Percentiles rank a stretch among this genome's conserved stretches.
Evolutionary conservation across 2,797 vertebrate species (phyloP).

Genomic region (Lates japonicus): DNA sequence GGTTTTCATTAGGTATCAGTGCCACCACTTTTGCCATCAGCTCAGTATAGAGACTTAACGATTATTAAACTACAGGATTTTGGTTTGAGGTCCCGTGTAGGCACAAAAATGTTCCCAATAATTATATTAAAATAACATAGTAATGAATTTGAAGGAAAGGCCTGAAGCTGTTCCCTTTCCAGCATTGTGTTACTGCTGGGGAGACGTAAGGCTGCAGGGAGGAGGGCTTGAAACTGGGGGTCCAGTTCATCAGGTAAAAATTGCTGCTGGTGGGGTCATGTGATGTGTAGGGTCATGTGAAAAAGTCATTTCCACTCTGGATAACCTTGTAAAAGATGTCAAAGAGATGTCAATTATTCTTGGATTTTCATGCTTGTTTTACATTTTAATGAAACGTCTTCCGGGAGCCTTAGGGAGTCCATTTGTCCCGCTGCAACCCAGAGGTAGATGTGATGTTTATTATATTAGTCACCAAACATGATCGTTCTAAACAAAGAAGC

Average conservation of each 20-base stretch:
- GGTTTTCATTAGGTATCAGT: neutral
- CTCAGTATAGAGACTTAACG: conserved; percentile 15
- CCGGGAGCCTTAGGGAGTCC: conserved; percentile 43
- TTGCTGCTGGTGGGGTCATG: conserved; percentile 51
- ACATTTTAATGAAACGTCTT: conserved; percentile 64
- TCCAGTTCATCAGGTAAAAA: conserved; percentile 22
- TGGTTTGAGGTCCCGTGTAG: conserved; percentile 39
- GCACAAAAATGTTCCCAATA: conserved; percentile 52
- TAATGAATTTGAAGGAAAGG: conserved; percentile 71
- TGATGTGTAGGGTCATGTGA: conserved; percentile 71
- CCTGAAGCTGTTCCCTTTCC: conserved; percentile 75
- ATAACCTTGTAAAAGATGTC: conserved; percentile 69
- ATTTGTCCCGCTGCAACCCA: conserved; percentile 46
- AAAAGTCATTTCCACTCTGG: conserved; percentile 68
- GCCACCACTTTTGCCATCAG: conserved; percentile 1
- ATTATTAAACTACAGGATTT: conserved; percentile 47
- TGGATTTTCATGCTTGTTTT: conserved; percentile 69
- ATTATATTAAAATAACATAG: conserved; percentile 68
- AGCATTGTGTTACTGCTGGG: conserved; percentile 74
- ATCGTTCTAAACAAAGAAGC: conserved; percentile 55
- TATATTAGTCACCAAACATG: conserved; percentile 57
- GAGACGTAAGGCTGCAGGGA: conserved; percentile 45
- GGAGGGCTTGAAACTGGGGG: conserved; percentile 30
- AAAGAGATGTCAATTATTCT: conserved; percentile 68
- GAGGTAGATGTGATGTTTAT: conserved; percentile 63